Evolutionary conservation across 2,797 vertebrate species (phyloP), one percentile per base, ranked within the genome.

Genomic region (Cynodonichthys magdalenae): DNA sequence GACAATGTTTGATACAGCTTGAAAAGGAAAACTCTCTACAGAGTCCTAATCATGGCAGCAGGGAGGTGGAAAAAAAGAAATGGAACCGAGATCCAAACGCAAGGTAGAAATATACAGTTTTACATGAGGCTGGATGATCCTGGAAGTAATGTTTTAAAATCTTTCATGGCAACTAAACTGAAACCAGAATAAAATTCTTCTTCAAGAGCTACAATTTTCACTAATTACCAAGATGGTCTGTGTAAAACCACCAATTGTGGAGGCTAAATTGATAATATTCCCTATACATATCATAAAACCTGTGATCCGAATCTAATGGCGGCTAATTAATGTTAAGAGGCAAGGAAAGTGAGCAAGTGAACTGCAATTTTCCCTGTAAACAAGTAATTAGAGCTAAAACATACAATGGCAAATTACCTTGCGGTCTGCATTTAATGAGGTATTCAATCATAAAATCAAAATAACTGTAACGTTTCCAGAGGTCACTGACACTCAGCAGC

Each of bases 1-100:
- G 88, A 90, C 83, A 85, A 89, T 67, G 84, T 90, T 85, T 88
- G 81, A 86, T 87, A 69, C 67, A 67, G 83, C 69, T 76, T 73
- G 6, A 58, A 71, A 70, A 74, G 34, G 36, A 50, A 63, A 59
- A 76, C 41, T 86, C 83, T 77, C 79, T 5, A 20, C 10, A 61
- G 81, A 75, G 69, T 63, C 52, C 68, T 56, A 50, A 80, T 56
- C 49, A 64, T 77, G 63, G 72, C 67, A 67, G 75, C 63, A 53
- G 55, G 58, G 46, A 71, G 56, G 63, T 50, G 65, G 41, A 79
- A 63, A 74, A 82, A 70, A 80, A 64, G 63, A 63, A 74, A 53
- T 20, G 56, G 46, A 71, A 70, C 71, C 55, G 39, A 64, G 56
- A 74, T 80, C 41, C 57, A 59, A 79, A 75, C 47, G 57, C 64